Percentiles rank a stretch among this genome's conserved stretches.
Conservation (phyloP, 2,888 invertebrate genomes). For the Clistopyga incitator region DNA sequence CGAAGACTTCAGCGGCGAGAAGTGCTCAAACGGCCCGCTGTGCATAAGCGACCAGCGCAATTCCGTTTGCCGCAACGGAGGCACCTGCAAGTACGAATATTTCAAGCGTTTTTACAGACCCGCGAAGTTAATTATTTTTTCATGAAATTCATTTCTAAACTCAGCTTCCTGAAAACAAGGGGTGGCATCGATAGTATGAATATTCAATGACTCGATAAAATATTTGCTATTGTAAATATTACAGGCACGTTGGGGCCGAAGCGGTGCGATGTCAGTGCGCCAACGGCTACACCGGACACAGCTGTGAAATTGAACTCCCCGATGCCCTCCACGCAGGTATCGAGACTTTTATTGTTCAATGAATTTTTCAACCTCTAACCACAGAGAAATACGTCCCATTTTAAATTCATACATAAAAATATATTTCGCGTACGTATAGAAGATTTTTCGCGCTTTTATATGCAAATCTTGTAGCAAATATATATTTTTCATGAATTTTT, state of each 20-base stretch:
- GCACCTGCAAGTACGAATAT: constrained; percentile 91
- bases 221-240: constrained; percentile 73
- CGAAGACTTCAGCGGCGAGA: constrained; percentile 90
- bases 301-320: constrained; percentile 88
- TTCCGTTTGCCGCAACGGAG: constrained; percentile 91
- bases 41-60: constrained; percentile 88
- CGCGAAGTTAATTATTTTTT: background rate
- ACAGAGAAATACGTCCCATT: background rate
- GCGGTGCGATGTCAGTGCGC: constrained; percentile 90
- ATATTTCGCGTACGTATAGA: background rate
- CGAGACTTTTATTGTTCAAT: constrained; percentile 27
- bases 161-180: background rate
- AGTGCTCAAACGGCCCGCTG: constrained; percentile 92
- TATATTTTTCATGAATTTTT: constrained; percentile 10
- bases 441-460: background rate
- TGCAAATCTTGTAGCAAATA: constrained; percentile 14
- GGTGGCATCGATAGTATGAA: background rate
- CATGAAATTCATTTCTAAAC: background rate
- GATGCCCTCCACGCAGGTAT: constrained; percentile 68
- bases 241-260: constrained; percentile 91
- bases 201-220: constrained; percentile 31
- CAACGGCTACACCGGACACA: constrained; percentile 88
- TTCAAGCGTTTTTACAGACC: background rate
- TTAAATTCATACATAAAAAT: background rate
- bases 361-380: constrained; percentile 8